These are phyloP conservation scores for Dryas iulia DNA, from an alignment of 1,140 invertebrate genomes.

Conservation along the genomic window DNA sequence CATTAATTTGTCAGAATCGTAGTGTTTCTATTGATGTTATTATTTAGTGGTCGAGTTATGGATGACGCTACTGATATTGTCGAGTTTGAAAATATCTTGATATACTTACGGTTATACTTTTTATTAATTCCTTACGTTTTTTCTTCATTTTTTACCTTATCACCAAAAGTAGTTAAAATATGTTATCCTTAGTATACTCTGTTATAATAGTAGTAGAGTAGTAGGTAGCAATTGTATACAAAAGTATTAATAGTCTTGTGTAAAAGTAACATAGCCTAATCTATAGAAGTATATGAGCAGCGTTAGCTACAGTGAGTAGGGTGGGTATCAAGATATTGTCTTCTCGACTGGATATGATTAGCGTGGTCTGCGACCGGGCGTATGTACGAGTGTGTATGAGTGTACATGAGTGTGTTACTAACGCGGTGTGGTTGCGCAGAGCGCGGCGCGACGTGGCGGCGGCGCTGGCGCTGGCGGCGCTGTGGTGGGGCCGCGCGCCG, in stretches of 20 bases:
- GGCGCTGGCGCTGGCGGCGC: slow-evolving; percentile 65
- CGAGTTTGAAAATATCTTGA: neutral
- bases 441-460: slow-evolving; percentile 56
- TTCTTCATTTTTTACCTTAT: neutral
- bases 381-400: neutral
- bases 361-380: neutral
- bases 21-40: neutral
- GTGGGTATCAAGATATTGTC: neutral
- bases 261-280: neutral
- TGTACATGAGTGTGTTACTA: slow-evolving; percentile 1
- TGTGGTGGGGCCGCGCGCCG: slow-evolving; percentile 61
- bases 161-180: neutral
- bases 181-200: neutral
- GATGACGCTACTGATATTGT: neutral
- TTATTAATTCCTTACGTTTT: neutral
- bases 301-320: neutral
- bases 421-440: slow-evolving; percentile 40
- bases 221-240: neutral
- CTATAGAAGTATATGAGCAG: no score
- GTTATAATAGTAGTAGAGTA: neutral
- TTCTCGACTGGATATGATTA: neutral
- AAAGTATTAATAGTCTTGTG: neutral
- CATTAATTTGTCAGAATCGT: neutral
- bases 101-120: neutral
- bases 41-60: neutral